Evolutionary conservation across 2,797 vertebrate species (phyloP), one percentile per base, ranked within the genome.

Genomic region (Heliangelus exortis): DNA sequence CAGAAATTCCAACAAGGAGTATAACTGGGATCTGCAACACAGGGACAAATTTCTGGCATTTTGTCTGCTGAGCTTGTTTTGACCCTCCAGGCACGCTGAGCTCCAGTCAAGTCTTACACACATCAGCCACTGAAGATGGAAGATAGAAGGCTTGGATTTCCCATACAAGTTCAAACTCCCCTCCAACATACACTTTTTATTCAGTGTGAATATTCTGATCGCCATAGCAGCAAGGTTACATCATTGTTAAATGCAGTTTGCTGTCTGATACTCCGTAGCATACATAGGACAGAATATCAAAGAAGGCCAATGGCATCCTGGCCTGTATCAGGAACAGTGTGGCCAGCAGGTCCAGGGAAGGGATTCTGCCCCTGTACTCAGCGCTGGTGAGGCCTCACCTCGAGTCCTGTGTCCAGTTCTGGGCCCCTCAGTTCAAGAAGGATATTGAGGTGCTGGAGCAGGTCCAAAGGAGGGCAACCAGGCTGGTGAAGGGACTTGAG

Each of bases 221-320:
- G 48, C 67, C 20, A 59, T 45, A 79, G 74, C 33, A 82, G 62
- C 88, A 85, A 76, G 76, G 62, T 36, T 86, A 67, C 36, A 76
- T 86, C 74, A 90, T 7, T 1, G 4, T 84, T 74, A 80, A 67
- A 73, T 25, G 59, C 28, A n/a, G 23, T 79, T 66, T 88, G 25
- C 80, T 92, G 68, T 67, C 92, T 93, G 77, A 50, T n/a, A 57
- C 34, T 25, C 0, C 1, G 10, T 82, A 25, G 39, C 10, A 3
- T 28, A 48, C 20, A 0, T 8, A 14, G 36, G 10, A 43, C 34
- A 53, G n/a, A 91, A 74, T 48, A 39, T 14, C 25, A 41, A n/a
- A n/a, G n/a, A 93, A 43, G 9, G 47, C n/a, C n/a, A n/a, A n/a
- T n/a, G n/a, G n/a, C n/a, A n/a, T n/a, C n/a, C n/a, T n/a, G n/a